Evolutionary conservation across 1,140 invertebrate species (phyloP).

Genomic region (Leptinotarsa texana): DNA sequence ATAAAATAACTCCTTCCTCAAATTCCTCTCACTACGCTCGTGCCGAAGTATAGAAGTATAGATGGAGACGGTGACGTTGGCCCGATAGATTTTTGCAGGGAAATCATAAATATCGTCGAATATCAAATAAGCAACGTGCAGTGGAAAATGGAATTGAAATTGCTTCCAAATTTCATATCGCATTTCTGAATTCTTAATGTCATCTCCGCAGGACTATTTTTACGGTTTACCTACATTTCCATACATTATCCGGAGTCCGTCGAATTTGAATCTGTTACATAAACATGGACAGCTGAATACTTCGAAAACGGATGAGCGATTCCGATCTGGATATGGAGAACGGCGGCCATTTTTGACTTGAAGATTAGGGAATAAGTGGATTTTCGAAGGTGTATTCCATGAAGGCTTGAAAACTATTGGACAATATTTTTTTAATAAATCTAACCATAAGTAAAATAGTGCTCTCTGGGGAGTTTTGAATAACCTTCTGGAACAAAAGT

Average conservation of each 20-base stretch:
- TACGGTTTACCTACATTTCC: conserved; percentile 18
- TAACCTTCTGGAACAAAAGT: too few species aligned
- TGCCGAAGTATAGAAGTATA: neutral
- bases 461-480: too few species aligned
- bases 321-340: neutral
- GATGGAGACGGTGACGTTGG: conserved; percentile 9
- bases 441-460: too few species aligned
- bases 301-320: neutral
- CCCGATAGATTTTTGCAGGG: conserved; percentile 11
- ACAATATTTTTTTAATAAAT: too few species aligned
- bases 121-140: conserved; percentile 12
- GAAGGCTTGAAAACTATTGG: too few species aligned
- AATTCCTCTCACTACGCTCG: neutral
- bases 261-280: conserved; percentile 12
- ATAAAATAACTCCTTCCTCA: neutral
- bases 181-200: conserved; percentile 16
- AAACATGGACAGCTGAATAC: conserved; percentile 20
- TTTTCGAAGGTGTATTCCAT: too few species aligned
- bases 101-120: conserved; percentile 18
- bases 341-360: conserved; percentile 6
- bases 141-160: conserved; percentile 19
- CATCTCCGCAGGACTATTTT: conserved; percentile 14
- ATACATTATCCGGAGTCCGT: conserved; percentile 15
- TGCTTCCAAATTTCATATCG: conserved; percentile 14
- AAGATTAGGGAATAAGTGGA: too few species aligned